phyloP scores from a whole-genome alignment of 1,140 invertebrate genomes.

The Radopholus similis region DNA sequence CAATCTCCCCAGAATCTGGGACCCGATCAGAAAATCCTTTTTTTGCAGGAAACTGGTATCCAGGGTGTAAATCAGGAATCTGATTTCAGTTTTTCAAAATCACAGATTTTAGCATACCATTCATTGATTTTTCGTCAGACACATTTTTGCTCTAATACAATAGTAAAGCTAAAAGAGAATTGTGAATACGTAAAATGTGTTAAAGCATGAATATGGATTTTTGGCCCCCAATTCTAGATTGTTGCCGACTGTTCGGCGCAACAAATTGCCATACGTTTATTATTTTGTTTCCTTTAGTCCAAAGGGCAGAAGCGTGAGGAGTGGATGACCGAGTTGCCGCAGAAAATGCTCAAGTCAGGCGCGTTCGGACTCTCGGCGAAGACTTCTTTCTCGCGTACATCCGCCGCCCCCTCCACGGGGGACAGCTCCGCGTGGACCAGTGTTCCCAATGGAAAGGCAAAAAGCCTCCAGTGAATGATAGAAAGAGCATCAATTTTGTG shows the following conservation, averaged over 20 bases:
- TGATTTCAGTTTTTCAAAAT: too few species aligned
- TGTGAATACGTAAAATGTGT: background rate
- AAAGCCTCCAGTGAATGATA: background rate
- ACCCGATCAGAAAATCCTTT: background rate
- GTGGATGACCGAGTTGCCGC: constrained; percentile 38
- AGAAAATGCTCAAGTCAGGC: constrained; percentile 22
- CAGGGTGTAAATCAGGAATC: too few species aligned
- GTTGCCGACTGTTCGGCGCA: background rate
- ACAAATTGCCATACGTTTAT: background rate
- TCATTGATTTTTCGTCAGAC: too few species aligned
- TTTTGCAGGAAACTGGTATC: background rate
- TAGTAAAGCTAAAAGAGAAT: too few species aligned
- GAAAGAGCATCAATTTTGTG: background rate
- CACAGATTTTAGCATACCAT: too few species aligned
- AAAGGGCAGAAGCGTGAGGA: constrained; percentile 24
- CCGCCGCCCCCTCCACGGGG: background rate
- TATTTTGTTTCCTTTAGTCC: constrained; percentile 7
- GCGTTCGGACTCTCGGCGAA: constrained; percentile 29
- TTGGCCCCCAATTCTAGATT: too few species aligned
- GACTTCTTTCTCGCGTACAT: constrained; percentile 19
- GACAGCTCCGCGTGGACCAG: background rate
- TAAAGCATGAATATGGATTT: too few species aligned
- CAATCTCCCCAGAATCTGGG: background rate
- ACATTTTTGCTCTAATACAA: too few species aligned
- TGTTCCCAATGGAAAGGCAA: constrained; percentile 7